A percentile compares a stretch with the other conserved stretches of the same genome.
phyloP scores from a whole-genome alignment of 2,888 invertebrate species.

The Nephrotoma flavescens region DNA sequence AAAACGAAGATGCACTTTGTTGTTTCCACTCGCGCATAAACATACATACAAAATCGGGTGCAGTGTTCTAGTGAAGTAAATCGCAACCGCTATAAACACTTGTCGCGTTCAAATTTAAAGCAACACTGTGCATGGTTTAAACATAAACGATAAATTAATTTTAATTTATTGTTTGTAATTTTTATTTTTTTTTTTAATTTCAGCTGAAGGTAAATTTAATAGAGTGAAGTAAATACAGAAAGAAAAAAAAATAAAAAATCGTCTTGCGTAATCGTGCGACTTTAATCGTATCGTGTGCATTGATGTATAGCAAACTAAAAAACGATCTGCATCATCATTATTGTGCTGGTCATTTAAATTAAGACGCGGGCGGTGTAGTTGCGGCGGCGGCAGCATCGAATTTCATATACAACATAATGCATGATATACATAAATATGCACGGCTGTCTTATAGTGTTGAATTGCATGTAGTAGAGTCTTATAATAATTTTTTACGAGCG shows the following conservation, averaged over 20 bases:
- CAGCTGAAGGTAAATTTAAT: not conserved
- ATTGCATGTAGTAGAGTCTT: not conserved
- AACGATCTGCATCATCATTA: not conserved
- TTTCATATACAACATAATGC: not conserved
- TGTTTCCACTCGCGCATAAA: not conserved
- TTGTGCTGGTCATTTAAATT: not conserved
- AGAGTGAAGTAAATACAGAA: not conserved
- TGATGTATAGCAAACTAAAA: not conserved
- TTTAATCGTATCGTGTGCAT: not conserved
- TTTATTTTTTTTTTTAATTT: not conserved
- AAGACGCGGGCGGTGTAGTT: not conserved
- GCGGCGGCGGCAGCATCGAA: not conserved
- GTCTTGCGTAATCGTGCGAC: not conserved
- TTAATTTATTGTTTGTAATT: not conserved
- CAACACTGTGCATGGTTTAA: not conserved
- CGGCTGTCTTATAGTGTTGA: not conserved
- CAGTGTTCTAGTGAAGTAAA: not conserved
- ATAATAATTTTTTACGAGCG: not conserved
- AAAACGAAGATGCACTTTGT: not conserved
- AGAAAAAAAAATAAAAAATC: not conserved
- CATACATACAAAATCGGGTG: not conserved
- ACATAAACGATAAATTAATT: not conserved
- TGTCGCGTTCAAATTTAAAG: not conserved
- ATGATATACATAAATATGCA: not conserved
- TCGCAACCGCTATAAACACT: not conserved